These are phyloP conservation scores for Chrysomela aeneicollis DNA, from an alignment of 2,888 invertebrate genomes.

Conservation along the genomic window DNA sequence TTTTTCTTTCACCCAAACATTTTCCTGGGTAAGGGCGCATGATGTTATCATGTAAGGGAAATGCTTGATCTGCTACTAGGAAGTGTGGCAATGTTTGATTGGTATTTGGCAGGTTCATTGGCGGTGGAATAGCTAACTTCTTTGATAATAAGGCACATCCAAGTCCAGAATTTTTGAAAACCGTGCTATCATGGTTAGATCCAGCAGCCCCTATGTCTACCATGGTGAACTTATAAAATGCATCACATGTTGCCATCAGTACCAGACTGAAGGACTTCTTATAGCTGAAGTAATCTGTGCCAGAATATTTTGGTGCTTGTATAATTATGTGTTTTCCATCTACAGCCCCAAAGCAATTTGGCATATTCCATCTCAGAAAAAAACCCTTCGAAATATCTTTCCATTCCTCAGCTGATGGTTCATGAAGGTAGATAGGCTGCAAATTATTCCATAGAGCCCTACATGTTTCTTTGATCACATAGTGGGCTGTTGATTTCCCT, in stretches of 20 bases:
- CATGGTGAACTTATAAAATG: conserved; percentile 45
- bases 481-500: conserved; percentile 45
- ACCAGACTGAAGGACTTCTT: conserved; percentile 38
- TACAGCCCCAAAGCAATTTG: conserved; percentile 46
- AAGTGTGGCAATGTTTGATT: neutral
- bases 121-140: conserved; percentile 8
- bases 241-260: conserved; percentile 47
- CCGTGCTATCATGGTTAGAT: conserved; percentile 45
- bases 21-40: conserved; percentile 19
- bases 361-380: no score
- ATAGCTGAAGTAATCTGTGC: conserved; percentile 48
- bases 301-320: conserved; percentile 42
- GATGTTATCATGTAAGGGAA: conserved; percentile 17
- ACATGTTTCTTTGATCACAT: conserved; percentile 38
- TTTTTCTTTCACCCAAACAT: neutral
- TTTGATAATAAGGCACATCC: conserved; percentile 21
- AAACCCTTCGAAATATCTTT: conserved; percentile 25
- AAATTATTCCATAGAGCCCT: conserved; percentile 42
- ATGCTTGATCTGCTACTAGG: conserved; percentile 21
- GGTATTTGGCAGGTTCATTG: conserved; percentile 1
- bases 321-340: conserved; percentile 50
- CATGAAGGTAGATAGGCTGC: conserved; percentile 4
- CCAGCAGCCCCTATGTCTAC: conserved; percentile 48
- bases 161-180: conserved; percentile 16
- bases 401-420: conserved; percentile 9